Percentiles rank a stretch among this genome's conserved stretches.
phyloP scores from a whole-genome alignment of 2,113 vertebrate species.

The Pogonocichla stellata region DNA sequence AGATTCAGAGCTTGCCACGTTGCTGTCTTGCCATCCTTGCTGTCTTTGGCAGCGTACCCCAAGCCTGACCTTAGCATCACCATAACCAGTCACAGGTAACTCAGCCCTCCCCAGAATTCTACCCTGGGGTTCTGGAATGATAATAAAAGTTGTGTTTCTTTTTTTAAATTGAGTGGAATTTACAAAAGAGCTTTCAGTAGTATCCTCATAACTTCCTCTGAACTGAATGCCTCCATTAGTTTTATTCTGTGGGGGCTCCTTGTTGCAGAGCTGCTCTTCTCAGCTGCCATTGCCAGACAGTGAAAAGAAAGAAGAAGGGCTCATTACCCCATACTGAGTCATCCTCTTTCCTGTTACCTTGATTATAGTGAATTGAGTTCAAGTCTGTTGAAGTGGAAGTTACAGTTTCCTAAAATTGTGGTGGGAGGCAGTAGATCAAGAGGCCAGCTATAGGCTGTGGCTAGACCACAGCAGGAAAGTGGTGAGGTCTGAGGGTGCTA shows the following conservation, averaged over 20 bases:
- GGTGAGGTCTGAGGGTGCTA: conserved; percentile 16
- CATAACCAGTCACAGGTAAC: not conserved
- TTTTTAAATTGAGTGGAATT: not conserved
- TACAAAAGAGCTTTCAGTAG: not conserved
- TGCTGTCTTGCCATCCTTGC: not conserved
- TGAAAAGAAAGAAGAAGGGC: not conserved
- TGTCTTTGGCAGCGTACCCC: not conserved
- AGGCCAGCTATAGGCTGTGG: conserved; percentile 1
- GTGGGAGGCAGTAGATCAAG: conserved; percentile 1
- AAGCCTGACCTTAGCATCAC: not conserved
- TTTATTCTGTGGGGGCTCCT: not conserved
- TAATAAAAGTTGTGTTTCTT: not conserved
- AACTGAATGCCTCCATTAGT: not conserved
- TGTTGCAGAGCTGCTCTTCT: not conserved
- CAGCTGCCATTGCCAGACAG: not conserved
- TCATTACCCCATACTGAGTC: not conserved
- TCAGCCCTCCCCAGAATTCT: not conserved
- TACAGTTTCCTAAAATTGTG: conserved; percentile 2
- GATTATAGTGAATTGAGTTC: not conserved
- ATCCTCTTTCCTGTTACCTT: not conserved
- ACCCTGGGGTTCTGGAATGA: not conserved
- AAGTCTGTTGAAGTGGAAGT: not conserved
- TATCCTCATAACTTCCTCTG: not conserved
- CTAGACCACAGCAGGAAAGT: conserved; percentile 37
- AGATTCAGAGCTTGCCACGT: too few species aligned